Evolutionary conservation across 2,113 vertebrate species (phyloP).

Genomic region (Phaethon lepturus): DNA sequence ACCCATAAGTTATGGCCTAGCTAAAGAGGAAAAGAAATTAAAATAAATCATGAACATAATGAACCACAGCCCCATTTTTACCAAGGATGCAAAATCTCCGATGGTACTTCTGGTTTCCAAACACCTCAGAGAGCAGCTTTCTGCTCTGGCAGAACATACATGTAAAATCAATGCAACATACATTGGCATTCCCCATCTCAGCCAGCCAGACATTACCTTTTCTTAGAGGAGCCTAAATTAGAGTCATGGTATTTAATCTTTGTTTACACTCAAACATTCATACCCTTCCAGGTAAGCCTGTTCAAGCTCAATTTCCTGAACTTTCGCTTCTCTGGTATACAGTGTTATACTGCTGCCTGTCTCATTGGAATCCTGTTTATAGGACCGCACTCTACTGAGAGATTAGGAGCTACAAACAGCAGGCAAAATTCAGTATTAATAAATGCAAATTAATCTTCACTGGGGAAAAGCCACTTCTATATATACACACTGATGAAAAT

Average conservation of each 20-base stretch:
- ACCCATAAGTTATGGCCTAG: background rate
- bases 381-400: background rate
- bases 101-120: background rate
- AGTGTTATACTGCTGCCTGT: background rate
- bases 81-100: background rate
- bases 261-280: background rate
- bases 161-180: background rate
- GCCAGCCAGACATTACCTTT: background rate
- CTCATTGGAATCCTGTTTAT: background rate
- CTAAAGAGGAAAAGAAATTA: background rate
- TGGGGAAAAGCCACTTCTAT: constrained; percentile 12
- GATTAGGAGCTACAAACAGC: constrained; percentile 36
- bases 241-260: background rate
- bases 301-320: background rate
- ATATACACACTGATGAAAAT: constrained; percentile 21
- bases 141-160: background rate
- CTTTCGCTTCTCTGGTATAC: background rate
- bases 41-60: background rate
- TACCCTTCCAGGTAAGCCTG: background rate
- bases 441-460: constrained; percentile 54
- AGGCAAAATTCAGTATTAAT: constrained; percentile 46
- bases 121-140: background rate
- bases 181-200: background rate
- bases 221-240: background rate
- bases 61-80: background rate